Percentiles rank a stretch among this genome's conserved stretches.
phyloP scores from a whole-genome alignment of 2,797 vertebrate species.

The Anguilla megastoma region DNA sequence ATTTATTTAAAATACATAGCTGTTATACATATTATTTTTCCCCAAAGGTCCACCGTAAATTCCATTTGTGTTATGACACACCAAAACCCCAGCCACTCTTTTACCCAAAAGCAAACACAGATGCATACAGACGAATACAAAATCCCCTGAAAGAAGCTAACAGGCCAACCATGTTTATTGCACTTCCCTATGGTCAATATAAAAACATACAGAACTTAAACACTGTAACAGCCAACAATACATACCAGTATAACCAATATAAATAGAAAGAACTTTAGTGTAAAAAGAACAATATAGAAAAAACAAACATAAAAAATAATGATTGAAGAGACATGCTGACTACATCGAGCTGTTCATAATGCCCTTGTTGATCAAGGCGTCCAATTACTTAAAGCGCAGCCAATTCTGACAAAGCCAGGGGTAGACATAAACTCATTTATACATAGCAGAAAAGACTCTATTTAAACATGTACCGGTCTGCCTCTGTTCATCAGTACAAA shows the following conservation, averaged over 20 bases:
- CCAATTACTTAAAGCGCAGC: not conserved
- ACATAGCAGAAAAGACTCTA: not conserved
- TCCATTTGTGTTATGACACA: not conserved
- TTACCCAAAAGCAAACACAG: not conserved
- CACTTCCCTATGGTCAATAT: constrained; percentile 55
- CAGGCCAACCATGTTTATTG: constrained; percentile 66
- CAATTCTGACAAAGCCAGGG: not conserved
- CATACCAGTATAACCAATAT: constrained; percentile 37
- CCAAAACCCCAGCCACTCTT: not conserved
- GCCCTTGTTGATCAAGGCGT: not conserved
- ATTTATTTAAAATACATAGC: not conserved
- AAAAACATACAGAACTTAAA: constrained; percentile 53
- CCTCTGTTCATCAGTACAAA: not conserved
- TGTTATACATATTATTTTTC: not conserved
- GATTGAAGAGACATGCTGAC: not conserved
- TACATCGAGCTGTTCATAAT: not conserved
- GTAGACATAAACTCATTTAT: not conserved
- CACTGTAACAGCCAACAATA: constrained; percentile 34
- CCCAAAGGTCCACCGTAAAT: not conserved
- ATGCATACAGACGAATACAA: not conserved
- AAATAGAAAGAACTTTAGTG: not conserved
- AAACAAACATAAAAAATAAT: not conserved
- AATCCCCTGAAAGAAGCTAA: not conserved
- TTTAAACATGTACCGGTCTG: not conserved
- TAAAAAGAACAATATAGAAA: constrained; percentile 17